These are phyloP conservation scores for Conistra vaccinii DNA, from an alignment of 2,888 invertebrate genomes.

Conservation along the genomic window DNA sequence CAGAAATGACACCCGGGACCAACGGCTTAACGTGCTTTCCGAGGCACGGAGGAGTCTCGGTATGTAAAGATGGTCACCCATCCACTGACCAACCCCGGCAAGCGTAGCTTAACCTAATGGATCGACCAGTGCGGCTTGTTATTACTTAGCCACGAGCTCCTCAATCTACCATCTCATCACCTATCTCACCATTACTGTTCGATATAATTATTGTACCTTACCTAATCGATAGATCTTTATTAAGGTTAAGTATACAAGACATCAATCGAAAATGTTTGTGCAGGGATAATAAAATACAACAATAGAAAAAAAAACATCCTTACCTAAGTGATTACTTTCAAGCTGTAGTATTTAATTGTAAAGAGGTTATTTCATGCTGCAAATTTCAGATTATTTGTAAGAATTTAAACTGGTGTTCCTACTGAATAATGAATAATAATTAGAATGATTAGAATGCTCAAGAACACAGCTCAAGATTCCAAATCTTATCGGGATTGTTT, in stretches of 20 bases:
- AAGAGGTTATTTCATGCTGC: slow-evolving; percentile 13
- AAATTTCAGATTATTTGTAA: background rate
- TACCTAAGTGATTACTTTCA: slow-evolving; percentile 40
- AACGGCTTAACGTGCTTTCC: too few species aligned
- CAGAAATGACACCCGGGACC: too few species aligned
- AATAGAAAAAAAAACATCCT: slow-evolving; percentile 24
- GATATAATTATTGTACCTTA: background rate
- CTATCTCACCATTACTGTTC: background rate
- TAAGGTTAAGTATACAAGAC: background rate
- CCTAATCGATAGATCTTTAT: background rate
- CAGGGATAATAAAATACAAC: background rate
- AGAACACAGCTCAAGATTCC: slow-evolving; percentile 6
- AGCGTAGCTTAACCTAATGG: too few species aligned
- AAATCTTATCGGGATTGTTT: slow-evolving; percentile 59
- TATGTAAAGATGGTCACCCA: too few species aligned
- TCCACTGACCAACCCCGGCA: too few species aligned
- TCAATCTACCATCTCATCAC: too few species aligned
- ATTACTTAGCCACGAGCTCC: too few species aligned
- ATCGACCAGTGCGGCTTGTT: too few species aligned
- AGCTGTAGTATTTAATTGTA: slow-evolving; percentile 3
- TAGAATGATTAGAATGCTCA: background rate
- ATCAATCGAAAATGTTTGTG: background rate
- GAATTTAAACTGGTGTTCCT: background rate
- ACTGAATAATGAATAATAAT: background rate
- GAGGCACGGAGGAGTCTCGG: too few species aligned